Percentiles rank a stretch among this genome's conserved stretches.
These are phyloP conservation scores for Neelides folsomi DNA, from an alignment of 2,888 invertebrate genomes.

Conservation along the genomic window DNA sequence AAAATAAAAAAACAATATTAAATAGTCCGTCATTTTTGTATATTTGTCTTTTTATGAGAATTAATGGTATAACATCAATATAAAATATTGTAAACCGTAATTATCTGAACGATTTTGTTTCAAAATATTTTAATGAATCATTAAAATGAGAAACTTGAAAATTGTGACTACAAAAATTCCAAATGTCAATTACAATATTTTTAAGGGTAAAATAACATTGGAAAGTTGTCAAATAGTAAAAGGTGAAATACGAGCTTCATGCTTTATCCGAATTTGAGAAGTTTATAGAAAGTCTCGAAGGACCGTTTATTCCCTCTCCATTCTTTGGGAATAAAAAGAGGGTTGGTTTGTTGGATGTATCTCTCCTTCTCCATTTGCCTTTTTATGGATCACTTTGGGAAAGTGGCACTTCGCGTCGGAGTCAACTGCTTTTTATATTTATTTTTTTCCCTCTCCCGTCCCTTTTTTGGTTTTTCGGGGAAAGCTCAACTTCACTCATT, in stretches of 20 bases:
- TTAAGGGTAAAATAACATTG: background rate
- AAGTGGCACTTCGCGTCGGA: constrained; percentile 27
- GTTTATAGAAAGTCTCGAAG: background rate
- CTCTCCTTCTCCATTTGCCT: constrained; percentile 15
- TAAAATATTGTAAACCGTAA: too few species aligned
- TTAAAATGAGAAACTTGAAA: too few species aligned
- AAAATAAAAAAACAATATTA: too few species aligned
- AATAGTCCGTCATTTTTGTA: too few species aligned
- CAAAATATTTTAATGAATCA: too few species aligned
- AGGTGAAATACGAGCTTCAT: constrained; percentile 8
- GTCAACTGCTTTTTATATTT: constrained; percentile 26
- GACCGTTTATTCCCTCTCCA: too few species aligned
- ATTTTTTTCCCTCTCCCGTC: constrained; percentile 13
- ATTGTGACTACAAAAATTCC: too few species aligned
- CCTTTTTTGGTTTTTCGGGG: constrained; percentile 3
- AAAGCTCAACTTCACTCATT: constrained; percentile 11
- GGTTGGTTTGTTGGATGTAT: background rate
- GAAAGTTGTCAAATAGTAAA: background rate
- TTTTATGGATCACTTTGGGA: constrained; percentile 28
- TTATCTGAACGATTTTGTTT: too few species aligned
- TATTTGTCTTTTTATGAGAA: too few species aligned
- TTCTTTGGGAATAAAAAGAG: too few species aligned
- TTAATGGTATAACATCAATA: too few species aligned
- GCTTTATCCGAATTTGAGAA: constrained; percentile 7
- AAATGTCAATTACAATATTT: background rate